Evolutionary conservation across 2,113 vertebrate genomes (phyloP), one percentile per base, ranked within the genome.

Genomic region (Centrocercus urophasianus): DNA sequence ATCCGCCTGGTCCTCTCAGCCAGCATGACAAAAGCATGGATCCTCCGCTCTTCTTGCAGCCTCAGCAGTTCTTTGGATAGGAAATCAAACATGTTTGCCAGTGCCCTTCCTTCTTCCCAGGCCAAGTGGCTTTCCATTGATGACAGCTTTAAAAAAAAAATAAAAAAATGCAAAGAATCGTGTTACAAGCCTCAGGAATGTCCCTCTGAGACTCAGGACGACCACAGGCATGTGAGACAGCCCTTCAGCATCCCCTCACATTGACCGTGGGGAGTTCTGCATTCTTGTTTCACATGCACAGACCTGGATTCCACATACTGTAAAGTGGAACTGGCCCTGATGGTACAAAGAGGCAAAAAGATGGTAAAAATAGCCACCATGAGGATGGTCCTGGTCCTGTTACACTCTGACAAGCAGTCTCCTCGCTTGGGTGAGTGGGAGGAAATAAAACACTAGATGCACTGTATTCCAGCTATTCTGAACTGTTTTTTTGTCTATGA

Each of bases 61-160:
- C 98, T 97, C 84, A 99, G 89, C 93, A 99, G 97, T 96, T 99
- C 99, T 97, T 99, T 99, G 91, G 98, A 98, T 73, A 99, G 97
- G 83, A 98, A 98, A 97, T 99, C 98, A 22, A 99, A 97, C 89
- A 98, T 97, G 93, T 98, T 97, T 0, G 94, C 98, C 28, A 99
- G 97, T 7, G 95, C 96, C 43, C 94, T 97, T 11, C 98, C 98
- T 45, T 98, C 98, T 63, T 98, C 74, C 3, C 88, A 72, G 19
- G 98, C 97, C 90, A 98, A 94, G 72, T 95, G 95, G 3, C 91
- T 98, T 69, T 99, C 98, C 75, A 96, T 25, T 25, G 96, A 76
- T 40, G 96, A 97, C 32, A 95, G 70, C 99, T 99, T 85, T 54
- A 74, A 81, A 45, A 43, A 36, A 42, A 42, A 42, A 42, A 16